phyloP scores from a whole-genome alignment of 1,140 invertebrate genomes.

The Chionoecetes opilio region DNA sequence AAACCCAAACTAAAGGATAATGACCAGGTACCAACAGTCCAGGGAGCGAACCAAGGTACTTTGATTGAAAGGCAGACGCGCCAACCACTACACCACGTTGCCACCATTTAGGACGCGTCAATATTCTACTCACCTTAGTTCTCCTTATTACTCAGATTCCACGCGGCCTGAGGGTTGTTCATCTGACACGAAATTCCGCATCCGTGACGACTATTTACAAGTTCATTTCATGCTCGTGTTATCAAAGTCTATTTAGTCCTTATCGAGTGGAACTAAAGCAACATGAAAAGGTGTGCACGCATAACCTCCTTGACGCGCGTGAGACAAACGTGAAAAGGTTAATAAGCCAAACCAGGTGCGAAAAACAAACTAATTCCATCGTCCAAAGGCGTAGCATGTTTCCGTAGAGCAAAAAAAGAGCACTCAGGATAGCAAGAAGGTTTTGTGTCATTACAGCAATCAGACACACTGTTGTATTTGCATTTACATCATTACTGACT shows the following conservation, averaged over 20 bases:
- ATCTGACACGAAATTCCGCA: neutral
- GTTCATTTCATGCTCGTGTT: neutral
- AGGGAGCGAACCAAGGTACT: too few species aligned
- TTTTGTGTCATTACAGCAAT: neutral
- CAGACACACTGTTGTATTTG: neutral
- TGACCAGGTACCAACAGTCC: too few species aligned
- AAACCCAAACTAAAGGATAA: too few species aligned
- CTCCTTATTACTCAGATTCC: neutral
- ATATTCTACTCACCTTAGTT: too few species aligned
- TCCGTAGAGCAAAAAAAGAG: neutral
- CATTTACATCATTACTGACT: neutral
- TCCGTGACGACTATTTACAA: neutral
- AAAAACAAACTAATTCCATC: neutral
- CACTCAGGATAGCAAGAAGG: neutral
- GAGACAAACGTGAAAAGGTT: neutral
- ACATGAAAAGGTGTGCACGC: neutral
- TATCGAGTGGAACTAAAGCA: neutral
- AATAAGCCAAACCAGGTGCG: neutral
- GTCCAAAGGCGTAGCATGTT: neutral
- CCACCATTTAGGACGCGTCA: too few species aligned
- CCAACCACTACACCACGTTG: too few species aligned
- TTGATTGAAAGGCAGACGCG: too few species aligned
- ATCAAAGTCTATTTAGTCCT: neutral
- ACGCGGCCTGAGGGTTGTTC: neutral
- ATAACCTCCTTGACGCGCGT: neutral